Conservation (phyloP, 2,888 invertebrate genomes). For the Thera obeliscata region DNA sequence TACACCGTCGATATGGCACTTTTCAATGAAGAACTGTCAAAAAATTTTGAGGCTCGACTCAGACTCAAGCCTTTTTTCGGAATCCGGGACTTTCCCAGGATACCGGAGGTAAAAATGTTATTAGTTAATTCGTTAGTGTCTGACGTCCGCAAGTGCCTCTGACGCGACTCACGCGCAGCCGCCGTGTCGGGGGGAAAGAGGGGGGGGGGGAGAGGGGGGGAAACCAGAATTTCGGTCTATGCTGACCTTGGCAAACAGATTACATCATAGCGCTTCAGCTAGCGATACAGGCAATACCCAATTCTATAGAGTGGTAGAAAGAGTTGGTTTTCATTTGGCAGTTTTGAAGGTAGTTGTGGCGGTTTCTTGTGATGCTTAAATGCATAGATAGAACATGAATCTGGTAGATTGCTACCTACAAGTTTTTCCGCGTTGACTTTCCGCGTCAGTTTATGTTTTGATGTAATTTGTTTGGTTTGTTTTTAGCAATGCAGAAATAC, state of each 20-base stretch:
- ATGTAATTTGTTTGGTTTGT: not conserved
- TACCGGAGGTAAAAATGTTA: constrained; percentile 1
- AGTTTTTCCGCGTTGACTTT: constrained; percentile 80
- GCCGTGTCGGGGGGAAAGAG: constrained; percentile 45
- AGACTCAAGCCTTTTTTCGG: too few relatives aligned
- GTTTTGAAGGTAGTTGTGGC: constrained; percentile 20
- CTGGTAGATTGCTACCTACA: constrained; percentile 68
- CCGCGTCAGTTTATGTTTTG: constrained; percentile 61
- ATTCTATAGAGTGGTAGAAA: constrained; percentile 19
- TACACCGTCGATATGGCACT: too few relatives aligned
- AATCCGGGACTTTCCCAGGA: not conserved
- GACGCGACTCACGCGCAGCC: constrained; percentile 45
- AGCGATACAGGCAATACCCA: constrained; percentile 29
- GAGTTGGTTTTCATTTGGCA: constrained; percentile 37
- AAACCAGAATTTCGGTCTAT: constrained; percentile 84
- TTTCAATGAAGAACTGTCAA: too few relatives aligned
- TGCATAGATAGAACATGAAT: constrained; percentile 57
- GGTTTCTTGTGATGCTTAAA: constrained; percentile 47
- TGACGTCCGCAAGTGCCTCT: constrained; percentile 30
- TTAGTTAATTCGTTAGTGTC: constrained; percentile 17
- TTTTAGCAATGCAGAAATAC: not conserved
- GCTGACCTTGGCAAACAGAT: constrained; percentile 80
- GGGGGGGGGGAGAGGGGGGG: constrained; percentile 42
- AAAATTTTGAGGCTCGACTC: too few relatives aligned
- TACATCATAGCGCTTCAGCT: constrained; percentile 72